Conservation (phyloP, 2,113 vertebrate species). For the Aleadryas rufinucha region DNA sequence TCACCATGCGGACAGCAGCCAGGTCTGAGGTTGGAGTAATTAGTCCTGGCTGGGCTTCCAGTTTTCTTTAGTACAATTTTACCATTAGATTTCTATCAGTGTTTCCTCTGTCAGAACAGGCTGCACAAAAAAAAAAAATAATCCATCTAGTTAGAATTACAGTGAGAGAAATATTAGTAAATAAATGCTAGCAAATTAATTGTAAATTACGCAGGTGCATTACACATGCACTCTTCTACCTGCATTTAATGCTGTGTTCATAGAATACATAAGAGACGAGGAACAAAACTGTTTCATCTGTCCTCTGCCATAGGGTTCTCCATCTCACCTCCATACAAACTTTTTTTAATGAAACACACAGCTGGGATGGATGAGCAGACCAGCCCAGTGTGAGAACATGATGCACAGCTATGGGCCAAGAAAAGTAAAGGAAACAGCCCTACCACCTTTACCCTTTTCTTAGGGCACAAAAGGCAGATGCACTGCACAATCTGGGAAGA, state of each 20-base stretch:
- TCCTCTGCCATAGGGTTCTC: neutral
- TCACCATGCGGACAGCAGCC: rapidly evolving
- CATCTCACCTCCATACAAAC: neutral
- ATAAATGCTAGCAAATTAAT: neutral
- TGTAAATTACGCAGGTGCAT: neutral
- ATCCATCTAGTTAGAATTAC: neutral
- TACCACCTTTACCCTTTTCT: neutral
- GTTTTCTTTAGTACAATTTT: constrained; percentile 8
- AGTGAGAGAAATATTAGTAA: neutral
- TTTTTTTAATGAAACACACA: neutral
- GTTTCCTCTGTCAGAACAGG: neutral
- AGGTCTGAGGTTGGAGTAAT: constrained; percentile 46
- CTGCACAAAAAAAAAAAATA: neutral
- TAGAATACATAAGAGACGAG: neutral
- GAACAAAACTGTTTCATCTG: neutral
- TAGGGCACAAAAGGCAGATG: neutral
- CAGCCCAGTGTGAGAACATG: neutral
- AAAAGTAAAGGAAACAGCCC: neutral
- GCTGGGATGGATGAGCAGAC: neutral
- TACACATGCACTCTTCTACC: neutral
- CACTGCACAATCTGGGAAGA: neutral
- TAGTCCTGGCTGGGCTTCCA: constrained; percentile 13
- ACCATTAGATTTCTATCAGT: constrained; percentile 30
- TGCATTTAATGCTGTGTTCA: neutral
- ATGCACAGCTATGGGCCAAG: neutral